These are phyloP conservation scores for Periophthalmodon schlosseri DNA, from an alignment of 2,113 vertebrate species.

Conservation along the genomic window DNA sequence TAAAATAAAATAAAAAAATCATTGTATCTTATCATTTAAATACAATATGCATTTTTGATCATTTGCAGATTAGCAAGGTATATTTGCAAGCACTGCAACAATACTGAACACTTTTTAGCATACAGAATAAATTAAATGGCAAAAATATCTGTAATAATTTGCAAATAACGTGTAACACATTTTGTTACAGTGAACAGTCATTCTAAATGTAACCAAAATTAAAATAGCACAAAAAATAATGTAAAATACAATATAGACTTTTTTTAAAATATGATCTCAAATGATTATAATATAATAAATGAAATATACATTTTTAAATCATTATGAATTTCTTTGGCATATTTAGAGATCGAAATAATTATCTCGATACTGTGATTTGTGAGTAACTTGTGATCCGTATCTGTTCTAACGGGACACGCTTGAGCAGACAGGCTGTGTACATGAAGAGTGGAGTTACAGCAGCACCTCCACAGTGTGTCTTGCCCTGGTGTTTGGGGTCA, in stretches of 20 bases:
- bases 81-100: not conserved
- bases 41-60: not conserved
- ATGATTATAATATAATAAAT: not conserved
- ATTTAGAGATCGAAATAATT: not conserved
- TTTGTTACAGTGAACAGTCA: not conserved
- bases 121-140: not conserved
- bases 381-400: conserved; percentile 25
- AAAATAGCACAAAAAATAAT: not conserved
- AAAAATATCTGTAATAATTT: not conserved
- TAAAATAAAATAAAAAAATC: too few species aligned
- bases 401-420: conserved; percentile 61
- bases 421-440: conserved; percentile 57
- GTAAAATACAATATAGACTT: not conserved
- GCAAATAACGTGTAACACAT: not conserved
- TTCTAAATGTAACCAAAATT: not conserved
- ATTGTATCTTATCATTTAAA: too few species aligned
- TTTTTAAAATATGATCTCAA: not conserved
- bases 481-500: conserved; percentile 71
- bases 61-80: not conserved
- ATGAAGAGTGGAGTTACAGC: conserved; percentile 64
- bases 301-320: not conserved
- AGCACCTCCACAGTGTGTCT: conserved; percentile 60
- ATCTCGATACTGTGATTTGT: not conserved
- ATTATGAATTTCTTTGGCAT: not conserved
- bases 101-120: not conserved